Evolutionary conservation across 1,140 invertebrate species (phyloP).

Genomic region (Linepithema humile): DNA sequence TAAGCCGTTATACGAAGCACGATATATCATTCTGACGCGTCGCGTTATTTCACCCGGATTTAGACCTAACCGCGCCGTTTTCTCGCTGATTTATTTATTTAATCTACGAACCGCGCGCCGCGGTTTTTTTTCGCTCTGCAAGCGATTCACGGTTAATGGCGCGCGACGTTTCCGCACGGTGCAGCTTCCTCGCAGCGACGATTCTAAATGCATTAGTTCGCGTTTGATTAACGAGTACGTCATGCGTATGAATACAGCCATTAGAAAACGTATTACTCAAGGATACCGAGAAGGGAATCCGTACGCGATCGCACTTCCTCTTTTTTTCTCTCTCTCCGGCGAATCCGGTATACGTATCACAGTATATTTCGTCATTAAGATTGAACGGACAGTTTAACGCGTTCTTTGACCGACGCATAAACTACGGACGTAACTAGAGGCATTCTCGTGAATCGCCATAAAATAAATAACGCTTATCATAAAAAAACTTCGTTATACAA

Average conservation of each 20-base stretch:
- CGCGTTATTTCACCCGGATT: slow-evolving; percentile 22
- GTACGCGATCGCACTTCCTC: neutral
- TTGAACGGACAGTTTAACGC: slow-evolving; percentile 19
- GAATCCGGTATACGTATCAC: neutral
- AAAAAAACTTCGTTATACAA: neutral
- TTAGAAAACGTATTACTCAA: slow-evolving; percentile 54
- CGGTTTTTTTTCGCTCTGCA: slow-evolving; percentile 21
- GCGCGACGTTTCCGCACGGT: slow-evolving; percentile 48
- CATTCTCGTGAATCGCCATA: neutral
- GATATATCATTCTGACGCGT: slow-evolving; percentile 29
- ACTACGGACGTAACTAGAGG: neutral
- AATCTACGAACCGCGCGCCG: slow-evolving; percentile 17
- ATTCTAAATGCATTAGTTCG: slow-evolving; percentile 53
- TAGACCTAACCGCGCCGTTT: slow-evolving; percentile 26
- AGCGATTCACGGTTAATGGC: slow-evolving; percentile 53
- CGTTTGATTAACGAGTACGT: slow-evolving; percentile 56
- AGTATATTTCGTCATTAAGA: slow-evolving; percentile 24
- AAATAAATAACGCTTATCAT: slow-evolving; percentile 27
- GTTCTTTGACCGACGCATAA: slow-evolving; percentile 7
- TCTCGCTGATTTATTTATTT: slow-evolving; percentile 53
- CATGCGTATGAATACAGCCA: slow-evolving; percentile 50
- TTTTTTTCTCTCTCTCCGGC: neutral
- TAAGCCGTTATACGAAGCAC: slow-evolving; percentile 2
- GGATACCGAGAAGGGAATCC: slow-evolving; percentile 26
- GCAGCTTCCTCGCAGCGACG: slow-evolving; percentile 29